Evolutionary conservation across 1,140 invertebrate species (phyloP), one percentile per base, ranked within the genome.

Genomic region (Sycophila sp.): DNA sequence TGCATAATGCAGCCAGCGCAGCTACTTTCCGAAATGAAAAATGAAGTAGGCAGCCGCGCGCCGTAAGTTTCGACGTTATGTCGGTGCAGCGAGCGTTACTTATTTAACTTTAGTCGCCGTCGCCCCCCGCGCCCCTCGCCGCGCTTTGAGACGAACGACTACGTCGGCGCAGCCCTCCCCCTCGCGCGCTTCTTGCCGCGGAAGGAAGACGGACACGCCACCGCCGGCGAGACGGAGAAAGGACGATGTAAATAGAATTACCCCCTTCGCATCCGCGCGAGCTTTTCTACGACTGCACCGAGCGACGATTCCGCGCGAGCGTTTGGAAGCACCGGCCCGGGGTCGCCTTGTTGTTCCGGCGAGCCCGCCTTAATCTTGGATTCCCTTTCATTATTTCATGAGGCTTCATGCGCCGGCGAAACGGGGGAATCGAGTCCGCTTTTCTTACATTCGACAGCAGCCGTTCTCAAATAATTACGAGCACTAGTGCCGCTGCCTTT

Each of bases 1-100:
- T 81, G 78, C 76, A 81, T 81, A 80, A 81, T 81, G 76, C 75
- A 81, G 62, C 59, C 63, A 45, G 60, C 49, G 66, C 73, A 75
- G 72, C 73, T 77, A 73, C 73, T 77, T 75, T 74, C 51, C 73
- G 51, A 75, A 77, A 75, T 81, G 77, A 81, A 81, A 79, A 80
- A 81, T 80, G 74, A 75, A 81, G 75, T 70, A 75, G n/a, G 76
- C 67, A 38, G 36, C 69, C 22, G 59, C 32, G 53, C 30, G 28
- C 47, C 49, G 60, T 58, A 64, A 71, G 51, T 71, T 71, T 65
- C 51, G 69, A 71, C 62, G 62, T 66, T 63, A 65, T 65, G 60
- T 73, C 64, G 73, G 55, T n/a, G n/a, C 51, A 53, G 45, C 64
- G 32, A 56, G 59, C 71, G 73, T 81, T 76, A 78, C 69, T 80